Base-by-base conservation (phyloP, 2,888 invertebrate species). In the Eupithecia vulgata region DNA sequence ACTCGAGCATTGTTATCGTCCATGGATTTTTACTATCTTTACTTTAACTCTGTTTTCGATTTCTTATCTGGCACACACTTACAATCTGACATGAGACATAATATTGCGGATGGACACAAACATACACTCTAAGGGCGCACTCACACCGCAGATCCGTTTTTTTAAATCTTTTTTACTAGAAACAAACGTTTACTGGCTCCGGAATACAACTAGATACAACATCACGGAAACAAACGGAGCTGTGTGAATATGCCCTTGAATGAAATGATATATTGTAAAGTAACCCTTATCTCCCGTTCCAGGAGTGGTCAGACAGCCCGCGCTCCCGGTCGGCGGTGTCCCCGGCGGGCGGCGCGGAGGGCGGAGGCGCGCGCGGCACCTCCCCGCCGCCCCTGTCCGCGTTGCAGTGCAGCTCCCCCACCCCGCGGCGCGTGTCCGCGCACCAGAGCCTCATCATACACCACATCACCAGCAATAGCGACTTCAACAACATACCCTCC, bases 371-470 rank as follows among this genome's bases (percentile, higher is more conserved):
- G 71, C 70, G 74, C 70, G 80, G 80, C 48, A 85, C 89, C 76
- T 87, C 90, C 6, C 89, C 91, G 68, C 93, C 92, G 79, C 94
- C 94, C 81, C 91, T 92, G 81, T 91, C 93, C 17, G 92, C 93
- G 86, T 90, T 93, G 88, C 92, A 92, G 90, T 93, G 93, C 88
- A 92, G 93, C 42, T 93, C 93, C 80, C 93, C 92, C 52, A 93
- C 93, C 79, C 94, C 93, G 87, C 91, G 93, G 78, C 90, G 93
- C 82, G 93, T 93, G 72, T 92, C 93, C 73, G 92, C 94, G 82
- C 94, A 93, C 84, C 93, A 93, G 89, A 89, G 89, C 84, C 90
- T 93, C 86, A 94, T 94, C 88, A 93, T 93, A 73, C 94, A 93
- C 87, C 94, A 94, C 87, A 94, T 94, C 86, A 93, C 93, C 78